Conservation (phyloP, 1,140 invertebrate species). For the Trichonephila clavata region DNA sequence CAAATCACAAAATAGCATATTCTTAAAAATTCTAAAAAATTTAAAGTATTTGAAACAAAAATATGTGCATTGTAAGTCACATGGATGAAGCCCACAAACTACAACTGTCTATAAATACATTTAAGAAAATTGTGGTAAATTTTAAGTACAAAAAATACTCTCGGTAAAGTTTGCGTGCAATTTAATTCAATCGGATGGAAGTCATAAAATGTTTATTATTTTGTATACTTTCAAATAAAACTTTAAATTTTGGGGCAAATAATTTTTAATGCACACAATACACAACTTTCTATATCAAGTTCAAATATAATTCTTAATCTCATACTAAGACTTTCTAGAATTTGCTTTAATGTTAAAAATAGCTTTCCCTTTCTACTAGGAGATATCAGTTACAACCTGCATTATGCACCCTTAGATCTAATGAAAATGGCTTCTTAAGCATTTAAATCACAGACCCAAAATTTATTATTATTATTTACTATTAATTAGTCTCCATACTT, state of each 20-base stretch:
- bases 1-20: not conserved
- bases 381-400: slow-evolving; percentile 71
- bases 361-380: not conserved
- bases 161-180: not conserved
- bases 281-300: not conserved
- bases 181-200: not conserved
- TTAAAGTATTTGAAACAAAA: not conserved
- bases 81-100: not conserved
- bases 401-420: slow-evolving; percentile 61
- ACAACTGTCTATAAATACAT: not conserved
- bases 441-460: slow-evolving; percentile 67
- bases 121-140: not conserved
- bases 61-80: not conserved
- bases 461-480: not conserved
- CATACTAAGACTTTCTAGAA: not conserved
- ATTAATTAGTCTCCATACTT: slow-evolving; percentile 72
- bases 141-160: slow-evolving; percentile 18
- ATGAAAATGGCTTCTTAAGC: slow-evolving; percentile 47
- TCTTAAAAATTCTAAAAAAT: not conserved
- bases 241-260: not conserved
- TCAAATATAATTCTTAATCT: not conserved
- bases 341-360: slow-evolving; percentile 38
- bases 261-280: not conserved
- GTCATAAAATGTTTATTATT: not conserved
- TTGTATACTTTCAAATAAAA: not conserved